A percentile compares a stretch with the other conserved stretches of the same genome.
Evolutionary conservation across 1,140 invertebrate species (phyloP).

Genomic region (Luehdorfia chinensis): DNA sequence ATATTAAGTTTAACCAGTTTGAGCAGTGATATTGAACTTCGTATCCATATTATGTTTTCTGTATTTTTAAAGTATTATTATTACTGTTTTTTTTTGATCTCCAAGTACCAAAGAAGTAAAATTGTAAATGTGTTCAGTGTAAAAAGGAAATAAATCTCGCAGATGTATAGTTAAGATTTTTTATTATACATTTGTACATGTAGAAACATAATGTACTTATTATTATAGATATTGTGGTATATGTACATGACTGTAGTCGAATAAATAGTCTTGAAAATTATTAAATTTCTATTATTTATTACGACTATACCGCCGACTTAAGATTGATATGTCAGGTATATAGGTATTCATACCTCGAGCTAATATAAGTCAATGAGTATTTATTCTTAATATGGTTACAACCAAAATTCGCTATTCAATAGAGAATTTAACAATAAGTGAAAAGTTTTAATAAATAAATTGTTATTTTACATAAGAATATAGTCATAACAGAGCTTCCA

Average conservation of each 20-base stretch:
- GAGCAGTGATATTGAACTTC: too few species aligned
- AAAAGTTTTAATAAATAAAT: conserved; percentile 27
- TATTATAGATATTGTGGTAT: conserved; percentile 40
- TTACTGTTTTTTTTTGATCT: conserved; percentile 3
- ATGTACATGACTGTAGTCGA: conserved; percentile 63
- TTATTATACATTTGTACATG: conserved; percentile 75
- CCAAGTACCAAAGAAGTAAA: conserved; percentile 19
- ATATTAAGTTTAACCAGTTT: too few species aligned
- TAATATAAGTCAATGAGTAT: conserved; percentile 56
- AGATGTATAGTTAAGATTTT: conserved; percentile 40
- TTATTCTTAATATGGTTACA: conserved; percentile 28
- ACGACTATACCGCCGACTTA: conserved; percentile 46
- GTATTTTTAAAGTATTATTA: too few species aligned
- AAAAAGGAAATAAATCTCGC: conserved; percentile 32
- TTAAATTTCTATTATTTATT: conserved; percentile 55
- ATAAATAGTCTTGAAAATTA: conserved; percentile 65
- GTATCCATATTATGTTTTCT: too few species aligned
- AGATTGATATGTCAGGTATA: conserved; percentile 23
- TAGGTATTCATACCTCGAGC: conserved; percentile 28
- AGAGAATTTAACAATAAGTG: conserved; percentile 33
- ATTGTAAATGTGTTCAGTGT: conserved; percentile 7
- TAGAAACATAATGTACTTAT: conserved; percentile 62
- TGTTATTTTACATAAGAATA: conserved; percentile 21
- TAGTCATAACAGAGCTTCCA: conserved; percentile 4
- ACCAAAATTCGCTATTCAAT: conserved; percentile 48